Evolutionary conservation across 2,113 vertebrate genomes (phyloP).

Genomic region (Bubo bubo): DNA sequence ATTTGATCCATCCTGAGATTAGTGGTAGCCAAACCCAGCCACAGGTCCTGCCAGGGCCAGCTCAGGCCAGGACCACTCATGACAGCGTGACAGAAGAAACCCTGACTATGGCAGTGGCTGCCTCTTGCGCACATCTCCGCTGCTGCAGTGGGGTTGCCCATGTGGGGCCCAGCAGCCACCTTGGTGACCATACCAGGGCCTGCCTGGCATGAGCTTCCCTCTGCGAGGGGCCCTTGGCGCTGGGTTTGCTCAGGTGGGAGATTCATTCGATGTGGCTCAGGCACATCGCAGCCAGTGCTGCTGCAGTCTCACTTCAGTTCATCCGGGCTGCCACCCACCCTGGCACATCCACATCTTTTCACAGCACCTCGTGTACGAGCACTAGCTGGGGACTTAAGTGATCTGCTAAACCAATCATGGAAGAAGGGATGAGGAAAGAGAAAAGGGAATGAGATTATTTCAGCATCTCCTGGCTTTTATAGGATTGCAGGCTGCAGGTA

Average conservation of each 20-base stretch:
- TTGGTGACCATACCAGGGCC: not conserved
- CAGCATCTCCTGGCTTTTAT: not conserved
- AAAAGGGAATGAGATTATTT: not conserved
- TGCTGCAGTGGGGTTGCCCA: not conserved
- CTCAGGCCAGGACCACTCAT: not conserved
- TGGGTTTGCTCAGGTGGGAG: not conserved
- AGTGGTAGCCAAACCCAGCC: not conserved
- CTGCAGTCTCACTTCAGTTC: not conserved
- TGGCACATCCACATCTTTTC: not conserved
- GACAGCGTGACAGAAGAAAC: not conserved
- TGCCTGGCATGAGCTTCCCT: not conserved
- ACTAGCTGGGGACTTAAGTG: not conserved
- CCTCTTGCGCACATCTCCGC: not conserved
- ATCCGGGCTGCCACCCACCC: not conserved
- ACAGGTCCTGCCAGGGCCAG: rapidly evolving
- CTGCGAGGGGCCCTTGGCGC: not conserved
- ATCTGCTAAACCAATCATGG: not conserved
- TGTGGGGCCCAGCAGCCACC: rapidly evolving
- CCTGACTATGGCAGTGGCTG: not conserved
- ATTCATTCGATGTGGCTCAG: not conserved
- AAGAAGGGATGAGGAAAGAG: not conserved
- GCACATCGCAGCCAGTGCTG: not conserved
- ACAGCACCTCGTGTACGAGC: not conserved
- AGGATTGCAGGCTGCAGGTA: not conserved
- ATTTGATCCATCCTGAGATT: not conserved